Conservation (phyloP, 2,797 vertebrate genomes). For the Arctocebus calabarensis region DNA sequence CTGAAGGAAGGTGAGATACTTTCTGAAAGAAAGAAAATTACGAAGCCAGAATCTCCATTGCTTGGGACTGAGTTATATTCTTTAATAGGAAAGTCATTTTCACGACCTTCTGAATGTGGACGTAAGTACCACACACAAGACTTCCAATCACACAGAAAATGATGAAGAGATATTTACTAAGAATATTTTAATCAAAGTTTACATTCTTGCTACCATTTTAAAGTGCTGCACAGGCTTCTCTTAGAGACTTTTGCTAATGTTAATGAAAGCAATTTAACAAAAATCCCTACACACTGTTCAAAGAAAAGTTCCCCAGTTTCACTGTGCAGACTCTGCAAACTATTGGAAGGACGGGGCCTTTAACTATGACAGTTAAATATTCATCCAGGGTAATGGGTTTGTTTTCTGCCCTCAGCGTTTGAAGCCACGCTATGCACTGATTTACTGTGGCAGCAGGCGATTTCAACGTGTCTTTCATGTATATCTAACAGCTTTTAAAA, state of each 20-base stretch:
- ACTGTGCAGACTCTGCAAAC: background rate
- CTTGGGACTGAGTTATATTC: background rate
- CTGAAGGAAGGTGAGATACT: background rate
- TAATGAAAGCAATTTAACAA: slow-evolving; percentile 40
- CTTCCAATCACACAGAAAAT: slow-evolving; percentile 35
- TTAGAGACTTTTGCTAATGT: background rate
- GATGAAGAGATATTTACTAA: slow-evolving; percentile 1
- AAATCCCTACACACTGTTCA: background rate
- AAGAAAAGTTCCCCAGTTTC: slow-evolving; percentile 22
- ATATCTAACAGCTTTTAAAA: slow-evolving; percentile 55
- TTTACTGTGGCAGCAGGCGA: background rate
- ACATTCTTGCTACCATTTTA: slow-evolving; percentile 46
- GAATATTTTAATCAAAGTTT: slow-evolving; percentile 41
- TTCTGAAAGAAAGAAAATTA: slow-evolving; percentile 9
- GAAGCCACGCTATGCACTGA: slow-evolving; percentile 44
- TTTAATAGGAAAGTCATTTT: background rate
- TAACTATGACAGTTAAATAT: slow-evolving; percentile 30
- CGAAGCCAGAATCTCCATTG: background rate
- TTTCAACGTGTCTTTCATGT: slow-evolving; percentile 48
- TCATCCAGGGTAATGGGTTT: background rate
- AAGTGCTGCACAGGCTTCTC: background rate
- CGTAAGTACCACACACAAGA: background rate
- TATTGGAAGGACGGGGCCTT: background rate
- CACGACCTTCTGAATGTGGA: background rate
- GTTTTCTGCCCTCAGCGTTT: slow-evolving; percentile 39